These are phyloP conservation scores for Salvelinus fontinalis DNA, from an alignment of 2,113 vertebrate species.

Conservation along the genomic window DNA sequence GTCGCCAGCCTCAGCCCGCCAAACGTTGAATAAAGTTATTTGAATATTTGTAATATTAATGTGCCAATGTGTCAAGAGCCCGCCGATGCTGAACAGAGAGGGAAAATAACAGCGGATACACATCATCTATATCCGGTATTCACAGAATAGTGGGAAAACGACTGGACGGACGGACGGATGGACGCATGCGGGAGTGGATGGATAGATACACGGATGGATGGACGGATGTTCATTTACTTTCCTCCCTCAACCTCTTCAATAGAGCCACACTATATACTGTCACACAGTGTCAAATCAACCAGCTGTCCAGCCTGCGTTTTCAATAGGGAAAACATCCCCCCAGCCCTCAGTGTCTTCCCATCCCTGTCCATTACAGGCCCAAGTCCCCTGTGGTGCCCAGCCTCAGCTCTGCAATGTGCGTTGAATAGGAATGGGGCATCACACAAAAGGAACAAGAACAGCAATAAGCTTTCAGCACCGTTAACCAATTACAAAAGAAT, in stretches of 20 bases:
- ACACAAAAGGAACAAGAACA: conserved; percentile 27
- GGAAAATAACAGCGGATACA: conserved; percentile 54
- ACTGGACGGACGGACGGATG: not conserved
- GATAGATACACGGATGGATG: not conserved
- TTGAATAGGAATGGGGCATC: conserved; percentile 49
- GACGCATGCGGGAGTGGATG: not conserved
- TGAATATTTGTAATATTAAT: conserved; percentile 82
- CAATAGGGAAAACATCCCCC: too few relatives aligned
- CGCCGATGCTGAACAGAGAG: conserved; percentile 54
- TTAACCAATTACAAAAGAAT: conserved; percentile 57
- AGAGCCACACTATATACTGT: conserved; percentile 16
- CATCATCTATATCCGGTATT: conserved; percentile 17
- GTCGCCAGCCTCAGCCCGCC: conserved; percentile 63
- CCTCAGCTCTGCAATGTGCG: conserved; percentile 27
- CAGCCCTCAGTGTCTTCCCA: not conserved
- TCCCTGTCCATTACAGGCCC: not conserved
- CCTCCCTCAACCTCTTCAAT: not conserved
- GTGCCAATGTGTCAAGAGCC: conserved; percentile 65
- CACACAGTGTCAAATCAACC: not conserved
- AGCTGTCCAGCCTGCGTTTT: not conserved
- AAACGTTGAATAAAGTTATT: conserved; percentile 82
- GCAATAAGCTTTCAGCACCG: conserved; percentile 40
- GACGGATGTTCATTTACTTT: not conserved
- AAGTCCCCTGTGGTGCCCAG: not conserved
- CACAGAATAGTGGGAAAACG: conserved; percentile 8